phyloP scores from a whole-genome alignment of 2,113 vertebrate genomes.

The Erythrocercus mccallii region DNA sequence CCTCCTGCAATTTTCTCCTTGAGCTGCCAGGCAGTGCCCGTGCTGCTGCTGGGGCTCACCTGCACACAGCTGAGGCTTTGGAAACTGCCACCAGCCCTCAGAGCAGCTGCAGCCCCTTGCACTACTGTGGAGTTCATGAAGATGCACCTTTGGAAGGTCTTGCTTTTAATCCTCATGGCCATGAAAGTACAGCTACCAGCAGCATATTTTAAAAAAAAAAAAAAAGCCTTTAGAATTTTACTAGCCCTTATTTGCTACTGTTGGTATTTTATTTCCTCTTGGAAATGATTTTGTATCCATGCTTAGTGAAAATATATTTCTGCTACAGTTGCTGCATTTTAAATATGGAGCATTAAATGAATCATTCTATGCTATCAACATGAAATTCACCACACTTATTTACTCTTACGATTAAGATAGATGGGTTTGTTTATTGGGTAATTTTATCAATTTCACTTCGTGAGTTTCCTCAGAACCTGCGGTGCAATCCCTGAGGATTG shows the following conservation, averaged over 20 bases:
- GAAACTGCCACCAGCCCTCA: fast-evolving
- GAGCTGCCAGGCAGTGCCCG: fast-evolving
- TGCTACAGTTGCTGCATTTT: background rate
- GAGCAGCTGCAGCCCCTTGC: background rate
- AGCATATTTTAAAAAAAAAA: background rate
- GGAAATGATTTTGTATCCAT: background rate
- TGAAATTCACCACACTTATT: background rate
- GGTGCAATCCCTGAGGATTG: background rate
- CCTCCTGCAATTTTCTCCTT: background rate
- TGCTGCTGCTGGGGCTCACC: background rate
- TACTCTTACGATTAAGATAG: background rate
- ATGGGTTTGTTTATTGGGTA: background rate
- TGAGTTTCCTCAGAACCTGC: background rate
- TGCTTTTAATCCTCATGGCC: background rate
- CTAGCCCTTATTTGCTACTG: background rate
- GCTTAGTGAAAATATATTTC: background rate
- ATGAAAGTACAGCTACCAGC: background rate
- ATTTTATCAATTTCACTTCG: background rate
- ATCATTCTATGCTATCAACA: background rate
- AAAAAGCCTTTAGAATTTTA: background rate
- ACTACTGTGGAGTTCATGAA: fast-evolving
- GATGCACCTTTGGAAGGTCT: background rate
- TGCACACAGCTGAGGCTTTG: background rate
- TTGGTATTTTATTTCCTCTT: background rate
- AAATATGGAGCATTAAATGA: background rate